Base-by-base conservation (phyloP, 2,888 invertebrate species). In the Parochlus steinenii region DNA sequence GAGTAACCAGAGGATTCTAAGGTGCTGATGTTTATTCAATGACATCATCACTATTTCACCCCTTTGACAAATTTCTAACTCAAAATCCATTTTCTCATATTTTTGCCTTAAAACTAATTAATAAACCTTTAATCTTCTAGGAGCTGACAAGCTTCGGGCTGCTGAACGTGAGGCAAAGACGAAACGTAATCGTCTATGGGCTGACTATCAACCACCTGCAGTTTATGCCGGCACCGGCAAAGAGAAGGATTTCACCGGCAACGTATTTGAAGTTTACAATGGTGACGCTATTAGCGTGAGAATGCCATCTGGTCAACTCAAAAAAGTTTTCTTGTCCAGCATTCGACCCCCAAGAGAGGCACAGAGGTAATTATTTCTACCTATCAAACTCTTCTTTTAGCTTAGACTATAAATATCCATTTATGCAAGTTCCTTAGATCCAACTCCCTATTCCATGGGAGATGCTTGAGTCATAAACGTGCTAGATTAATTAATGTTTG, bases 291-390 rank as follows among this genome's bases (percentile, higher is more conserved):
- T 99, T 20, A 71, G 82, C 33, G 74, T 98, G 0, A 89, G 86
- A 54, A 63, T 78, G 36, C 62, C 72, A 17, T 82, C 79, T 51
- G 81, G 80, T 23, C 67, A 71, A 23, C 63, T 70, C 26, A 86
- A 86, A 57, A 98, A 97, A 61, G 75, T 98, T 29, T 97, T 95
- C 63, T 65, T 99, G 41, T 83, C 97, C 19, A 92, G 93, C 54
- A 82, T 99, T 51, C 72, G 95, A 46, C 86, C 95, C 33, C 97
- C 95, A 23, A 75, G 86, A 58, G 86, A 77, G 54, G 52, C 62
- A 47, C 28, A 16, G 23, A 31, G 23, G 15, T 30, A 30, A 30
- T 14, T 11, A 26, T 6, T 44, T 8, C 18, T 12, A 25, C 7
- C 20, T 32, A 28, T 16, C 19, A 17, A 25, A 14, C 20, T 12